A percentile compares a stretch with the other conserved stretches of the same genome.
Conservation (phyloP, 2,797 vertebrate species). For the Morelia viridis region DNA sequence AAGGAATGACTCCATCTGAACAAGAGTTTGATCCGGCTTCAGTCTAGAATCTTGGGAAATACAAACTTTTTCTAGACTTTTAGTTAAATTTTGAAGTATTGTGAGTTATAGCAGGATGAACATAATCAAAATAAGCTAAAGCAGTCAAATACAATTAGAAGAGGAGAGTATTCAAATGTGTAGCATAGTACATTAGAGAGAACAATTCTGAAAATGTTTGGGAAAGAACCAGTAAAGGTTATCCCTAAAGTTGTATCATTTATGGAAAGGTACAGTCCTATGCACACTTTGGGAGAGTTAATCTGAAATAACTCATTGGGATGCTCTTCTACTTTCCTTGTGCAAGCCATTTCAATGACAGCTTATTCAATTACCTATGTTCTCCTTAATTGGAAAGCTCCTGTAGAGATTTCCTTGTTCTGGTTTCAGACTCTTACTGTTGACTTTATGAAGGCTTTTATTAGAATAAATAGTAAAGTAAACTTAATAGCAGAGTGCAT, state of each 20-base stretch:
- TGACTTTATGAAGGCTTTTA: slow-evolving; percentile 46
- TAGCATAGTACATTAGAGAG: slow-evolving; percentile 10
- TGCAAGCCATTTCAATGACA: slow-evolving; percentile 34
- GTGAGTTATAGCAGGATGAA: slow-evolving; percentile 17
- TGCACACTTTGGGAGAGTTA: not conserved
- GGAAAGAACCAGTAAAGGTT: slow-evolving; percentile 21
- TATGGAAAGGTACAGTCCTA: not conserved
- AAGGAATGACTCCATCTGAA: slow-evolving; percentile 37
- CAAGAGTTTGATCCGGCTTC: slow-evolving; percentile 41
- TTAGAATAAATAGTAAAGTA: slow-evolving; percentile 44
- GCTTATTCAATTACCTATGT: slow-evolving; percentile 35
- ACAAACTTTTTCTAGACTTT: slow-evolving; percentile 51
- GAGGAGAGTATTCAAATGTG: not conserved
- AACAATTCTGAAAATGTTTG: slow-evolving; percentile 4
- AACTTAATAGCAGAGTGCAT: slow-evolving; percentile 46
- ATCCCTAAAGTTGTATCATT: slow-evolving; percentile 23
- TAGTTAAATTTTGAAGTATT: not conserved
- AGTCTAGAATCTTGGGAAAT: slow-evolving; percentile 31
- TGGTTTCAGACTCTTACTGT: slow-evolving; percentile 24
- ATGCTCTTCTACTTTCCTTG: not conserved
- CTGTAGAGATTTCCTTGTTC: slow-evolving; percentile 31
- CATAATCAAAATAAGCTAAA: slow-evolving; percentile 21
- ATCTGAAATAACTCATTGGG: not conserved
- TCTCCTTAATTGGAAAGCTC: slow-evolving; percentile 9
- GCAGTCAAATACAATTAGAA: not conserved